Base-by-base conservation (phyloP, 2,888 invertebrate species). In the Heliconius charithonia region DNA sequence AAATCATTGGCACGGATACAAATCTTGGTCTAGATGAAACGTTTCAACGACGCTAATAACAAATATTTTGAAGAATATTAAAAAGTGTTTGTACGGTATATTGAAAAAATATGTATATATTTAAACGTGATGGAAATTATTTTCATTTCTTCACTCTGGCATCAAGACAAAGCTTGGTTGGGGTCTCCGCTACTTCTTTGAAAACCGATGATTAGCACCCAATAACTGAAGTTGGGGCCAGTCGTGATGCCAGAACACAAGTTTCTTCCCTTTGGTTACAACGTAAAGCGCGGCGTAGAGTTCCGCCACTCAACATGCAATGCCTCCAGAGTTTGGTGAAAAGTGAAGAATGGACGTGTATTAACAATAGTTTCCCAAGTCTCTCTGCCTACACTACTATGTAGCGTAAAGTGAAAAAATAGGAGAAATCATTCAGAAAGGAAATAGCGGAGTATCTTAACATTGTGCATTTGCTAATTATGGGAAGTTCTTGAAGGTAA, bases 1-100 rank as follows among this genome's bases (percentile, higher is more conserved):
- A 87, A 90, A 90, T 89, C 89, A 91, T 91, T 90, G 89, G 87
- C 88, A 86, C 79, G 84, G 87, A 87, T 88, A 90, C 89, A 87
- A 87, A 88, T 88, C 87, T 89, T 83, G 82, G 84, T 56, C 70
- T 74, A 75, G 67, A 75, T 77, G 76, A 69, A 81, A 77, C 70
- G 79, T 75, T 80, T 76, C 45, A 27, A 63, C 75, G 70, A 51
- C 19, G 70, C 75, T 75, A 69, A 69, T 74, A 74, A 72, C 59
- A 74, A 67, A 77, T 59, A 25, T 71, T 71, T 63, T 71, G 45
- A 41, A 45, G 22, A 32, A 75, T 67, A 76, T 65, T 51, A 56
- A 76, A 67, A 76, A 62, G 76, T 27, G 7, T 32, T 51, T 41
- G 37, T 25, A 74, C 32, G 19, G 37, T 37, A 59, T 59, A 59